Evolutionary conservation across 2,113 vertebrate genomes (phyloP).

Genomic region (Cochlearius cochlearius): DNA sequence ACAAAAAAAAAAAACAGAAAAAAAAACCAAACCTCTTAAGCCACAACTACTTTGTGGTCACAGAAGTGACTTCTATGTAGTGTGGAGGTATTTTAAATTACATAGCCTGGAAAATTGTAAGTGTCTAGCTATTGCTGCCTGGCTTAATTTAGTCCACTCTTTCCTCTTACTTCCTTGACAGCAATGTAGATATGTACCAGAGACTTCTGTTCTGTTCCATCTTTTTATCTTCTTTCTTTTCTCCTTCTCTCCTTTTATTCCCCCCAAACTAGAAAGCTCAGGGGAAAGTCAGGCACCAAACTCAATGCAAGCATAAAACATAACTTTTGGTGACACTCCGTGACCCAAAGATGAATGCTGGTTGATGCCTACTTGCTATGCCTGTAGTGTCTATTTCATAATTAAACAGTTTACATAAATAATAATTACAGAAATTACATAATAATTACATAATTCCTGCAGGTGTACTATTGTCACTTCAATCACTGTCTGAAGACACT

Average conservation of each 20-base stretch:
- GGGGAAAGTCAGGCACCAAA: neutral
- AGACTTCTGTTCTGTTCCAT: neutral
- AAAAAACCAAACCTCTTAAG: neutral
- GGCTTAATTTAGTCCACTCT: neutral
- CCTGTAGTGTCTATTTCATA: neutral
- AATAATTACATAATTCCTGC: too few species aligned
- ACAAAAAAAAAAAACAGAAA: neutral
- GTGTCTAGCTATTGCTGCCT: neutral
- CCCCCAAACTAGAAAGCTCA: neutral
- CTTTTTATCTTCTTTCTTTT: neutral
- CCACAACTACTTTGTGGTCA: neutral
- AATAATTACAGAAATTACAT: too few species aligned
- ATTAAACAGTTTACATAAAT: neutral
- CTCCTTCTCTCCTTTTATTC: neutral
- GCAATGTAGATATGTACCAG: neutral
- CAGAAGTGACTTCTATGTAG: neutral
- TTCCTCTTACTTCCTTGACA: neutral
- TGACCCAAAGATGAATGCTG: neutral
- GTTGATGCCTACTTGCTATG: neutral
- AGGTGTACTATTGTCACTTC: neutral
- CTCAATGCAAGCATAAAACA: neutral
- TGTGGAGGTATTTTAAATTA: neutral
- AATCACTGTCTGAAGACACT: neutral
- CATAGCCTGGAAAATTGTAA: neutral
- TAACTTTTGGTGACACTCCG: neutral